phyloP scores from a whole-genome alignment of 1,140 invertebrate species.

The Drosophila pallidifrons region DNA sequence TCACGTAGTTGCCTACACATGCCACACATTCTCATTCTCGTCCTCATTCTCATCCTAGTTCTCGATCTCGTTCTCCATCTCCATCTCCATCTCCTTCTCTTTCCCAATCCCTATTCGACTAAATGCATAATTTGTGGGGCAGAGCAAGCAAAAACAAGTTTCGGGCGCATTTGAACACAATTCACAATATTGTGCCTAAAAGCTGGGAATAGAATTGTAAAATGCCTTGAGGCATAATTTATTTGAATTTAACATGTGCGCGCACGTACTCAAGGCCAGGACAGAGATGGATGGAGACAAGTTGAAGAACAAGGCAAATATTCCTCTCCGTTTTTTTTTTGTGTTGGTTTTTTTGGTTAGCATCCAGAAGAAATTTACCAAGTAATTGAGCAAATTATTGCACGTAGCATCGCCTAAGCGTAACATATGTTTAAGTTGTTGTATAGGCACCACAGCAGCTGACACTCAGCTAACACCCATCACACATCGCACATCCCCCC shows the following conservation, averaged over 20 bases:
- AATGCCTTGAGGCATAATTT: constrained; percentile 76
- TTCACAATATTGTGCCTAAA: constrained; percentile 58
- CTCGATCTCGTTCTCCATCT: background rate
- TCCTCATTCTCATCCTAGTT: background rate
- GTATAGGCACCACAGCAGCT: constrained; percentile 65
- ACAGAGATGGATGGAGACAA: background rate
- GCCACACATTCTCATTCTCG: constrained; percentile 47
- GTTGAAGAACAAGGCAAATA: constrained; percentile 16
- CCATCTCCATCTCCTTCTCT: background rate
- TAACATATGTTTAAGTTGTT: constrained; percentile 63
- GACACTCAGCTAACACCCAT: constrained; percentile 45
- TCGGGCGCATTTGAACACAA: constrained; percentile 45
- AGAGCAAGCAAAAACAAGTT: constrained; percentile 35
- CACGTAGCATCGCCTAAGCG: constrained; percentile 69
- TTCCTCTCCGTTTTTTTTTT: constrained; percentile 8
- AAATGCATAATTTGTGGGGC: constrained; percentile 74
- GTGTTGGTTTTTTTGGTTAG: constrained; percentile 19
- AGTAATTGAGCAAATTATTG: constrained; percentile 83
- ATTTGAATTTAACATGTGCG: constrained; percentile 68
- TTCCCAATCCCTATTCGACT: constrained; percentile 38
- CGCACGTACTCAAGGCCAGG: constrained; percentile 39
- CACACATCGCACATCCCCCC: background rate
- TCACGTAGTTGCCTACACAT: constrained; percentile 68
- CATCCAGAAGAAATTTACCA: constrained; percentile 62
- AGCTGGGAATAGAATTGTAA: constrained; percentile 72